Evolutionary conservation across 2,797 vertebrate genomes (phyloP), one percentile per base, ranked within the genome.

Genomic region (Vespertilio murinus): DNA sequence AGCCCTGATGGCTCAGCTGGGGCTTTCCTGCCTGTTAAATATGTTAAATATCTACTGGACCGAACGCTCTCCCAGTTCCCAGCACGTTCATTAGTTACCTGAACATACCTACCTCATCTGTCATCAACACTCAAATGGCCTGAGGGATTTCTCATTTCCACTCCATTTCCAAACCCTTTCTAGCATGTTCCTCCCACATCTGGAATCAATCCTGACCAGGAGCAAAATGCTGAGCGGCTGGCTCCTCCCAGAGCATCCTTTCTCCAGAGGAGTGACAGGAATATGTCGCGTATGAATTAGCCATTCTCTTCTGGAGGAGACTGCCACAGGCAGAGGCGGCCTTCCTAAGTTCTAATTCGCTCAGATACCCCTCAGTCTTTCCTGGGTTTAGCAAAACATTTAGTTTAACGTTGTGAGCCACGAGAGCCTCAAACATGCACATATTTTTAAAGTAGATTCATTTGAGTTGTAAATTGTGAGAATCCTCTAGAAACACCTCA

Each of bases 61-160:
- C 33, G 45, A 82, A 65, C 3, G 9, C 65, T 75, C 84, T 96
- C 90, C 65, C 70, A 71, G 84, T 88, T 67, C 96, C 95, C 47
- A 56, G 94, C 78, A 79, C 86, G 88, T 94, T 93, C 94, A 95
- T 95, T 90, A 87, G 85, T 96, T 96, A 93, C 96, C 95, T 95
- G 93, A 88, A 97, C 94, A 92, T 94, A 90, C 65, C 90, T 77
- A 75, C 94, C 93, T 95, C 96, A 90, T 96, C 94, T 96, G 96
- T 97, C 96, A 97, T 93, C 96, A 82, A 79, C 87, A 85, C 84
- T 90, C 92, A 93, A 86, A 93, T 59, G 81, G 85, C 96, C 96
- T 61, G 74, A n/a, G 61, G 94, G 91, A 88, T 49, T 96, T 97
- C 97, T 97, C 90, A 96, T 96, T 97, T 95, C 93, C 96, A 97